Evolutionary conservation across 2,888 invertebrate species (phyloP).

Genomic region (Dendrolimus pini): DNA sequence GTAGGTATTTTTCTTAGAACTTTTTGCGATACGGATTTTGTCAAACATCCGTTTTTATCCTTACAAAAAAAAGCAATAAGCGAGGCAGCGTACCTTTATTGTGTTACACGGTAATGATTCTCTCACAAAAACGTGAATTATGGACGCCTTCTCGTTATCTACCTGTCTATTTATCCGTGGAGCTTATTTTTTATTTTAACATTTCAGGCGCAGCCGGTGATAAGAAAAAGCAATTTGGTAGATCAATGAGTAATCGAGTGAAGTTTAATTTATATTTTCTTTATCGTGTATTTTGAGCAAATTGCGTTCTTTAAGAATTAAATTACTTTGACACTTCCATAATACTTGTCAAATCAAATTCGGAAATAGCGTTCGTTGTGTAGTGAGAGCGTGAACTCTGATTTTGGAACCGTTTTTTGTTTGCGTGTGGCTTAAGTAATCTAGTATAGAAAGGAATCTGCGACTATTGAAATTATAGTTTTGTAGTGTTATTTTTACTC

Average conservation of each 20-base stretch:
- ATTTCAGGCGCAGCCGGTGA: conserved; percentile 23
- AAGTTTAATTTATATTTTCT: not conserved
- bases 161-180: conserved; percentile 20
- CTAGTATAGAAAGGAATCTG: too few relatives aligned
- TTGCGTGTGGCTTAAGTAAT: too few relatives aligned
- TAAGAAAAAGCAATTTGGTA: conserved; percentile 21
- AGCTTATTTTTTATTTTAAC: conserved; percentile 26
- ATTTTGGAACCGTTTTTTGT: too few relatives aligned
- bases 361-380: too few relatives aligned
- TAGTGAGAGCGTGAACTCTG: too few relatives aligned
- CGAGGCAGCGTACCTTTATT: conserved; percentile 38
- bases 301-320: not conserved
- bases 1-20: conserved; percentile 35
- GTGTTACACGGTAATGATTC: conserved; percentile 35
- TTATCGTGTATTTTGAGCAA: not conserved
- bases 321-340: too few relatives aligned
- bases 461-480: too few relatives aligned
- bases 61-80: conserved; percentile 35
- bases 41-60: conserved; percentile 31
- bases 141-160: conserved; percentile 27
- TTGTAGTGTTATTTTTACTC: too few relatives aligned
- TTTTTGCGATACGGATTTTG: conserved; percentile 35
- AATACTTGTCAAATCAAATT: too few relatives aligned
- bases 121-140: conserved; percentile 31
- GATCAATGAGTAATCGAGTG: conserved; percentile 1